Base-by-base conservation (phyloP, 2,797 vertebrate species). In the Cryptoprocta ferox region DNA sequence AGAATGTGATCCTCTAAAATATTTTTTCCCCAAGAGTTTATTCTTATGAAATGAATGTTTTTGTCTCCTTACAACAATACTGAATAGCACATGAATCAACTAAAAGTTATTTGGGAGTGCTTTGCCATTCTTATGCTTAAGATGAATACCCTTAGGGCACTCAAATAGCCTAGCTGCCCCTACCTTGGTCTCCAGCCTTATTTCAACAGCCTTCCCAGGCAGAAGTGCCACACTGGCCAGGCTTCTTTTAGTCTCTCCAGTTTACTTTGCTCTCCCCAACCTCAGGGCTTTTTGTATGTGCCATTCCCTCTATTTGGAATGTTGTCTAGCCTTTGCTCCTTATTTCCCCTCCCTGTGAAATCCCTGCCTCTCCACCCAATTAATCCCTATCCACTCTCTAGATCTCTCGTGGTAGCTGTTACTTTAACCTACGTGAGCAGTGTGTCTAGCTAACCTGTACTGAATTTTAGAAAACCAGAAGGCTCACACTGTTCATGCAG, bases 381-480 rank as follows among this genome's bases (percentile, higher is more conserved):
- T 82, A 63, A 96, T 13, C 42, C 21, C n/a, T 24, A 42, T 42
- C 42, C 10, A 37, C 56, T 45, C 24, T 84, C 35, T 24, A 59
- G 12, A 39, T 75, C 21, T 37, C 79, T 85, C 56, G 0, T 11
- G n/a, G 30, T 53, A 95, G 39, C 37, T n/a, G 12, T 92, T 81
- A 80, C 30, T 24, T 93, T 76, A 94, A 82, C 63, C 45, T 95
- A 70, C 63, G 78, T 37, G 70, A 66, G 37, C 79, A 83, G 10
- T 71, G 3, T 35, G 30, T 48, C 80, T 87, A 39, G 26, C 53
- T 94, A 48, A 95, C 53, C 84, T 96, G 39, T 86, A 82, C 50
- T 79, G 63, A 95, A 93, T n/a, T 94, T 84, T 5, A 75, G 4
- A 75, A 73, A 93, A 94, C 48, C 71, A 91, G 79, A 94, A 95